A percentile compares a stretch with the other conserved stretches of the same genome.
Conservation (phyloP, 2,797 vertebrate species). For the Sebastes glaucus region DNA sequence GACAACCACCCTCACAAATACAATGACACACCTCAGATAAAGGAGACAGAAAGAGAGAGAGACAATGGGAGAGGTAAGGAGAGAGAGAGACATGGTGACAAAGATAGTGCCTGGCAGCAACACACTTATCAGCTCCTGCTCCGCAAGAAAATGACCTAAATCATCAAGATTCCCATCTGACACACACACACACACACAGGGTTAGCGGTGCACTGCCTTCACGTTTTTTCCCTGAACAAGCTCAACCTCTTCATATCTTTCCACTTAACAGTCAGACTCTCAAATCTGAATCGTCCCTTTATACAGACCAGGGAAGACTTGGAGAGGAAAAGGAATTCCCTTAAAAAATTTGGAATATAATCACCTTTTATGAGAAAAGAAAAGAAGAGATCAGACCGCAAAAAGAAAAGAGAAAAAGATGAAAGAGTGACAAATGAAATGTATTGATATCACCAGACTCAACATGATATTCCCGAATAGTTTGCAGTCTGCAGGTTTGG, state of each 20-base stretch:
- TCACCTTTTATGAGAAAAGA: background rate
- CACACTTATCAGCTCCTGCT: conserved; percentile 79
- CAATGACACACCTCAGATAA: conserved; percentile 68
- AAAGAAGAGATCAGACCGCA: background rate
- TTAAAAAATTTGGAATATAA: background rate
- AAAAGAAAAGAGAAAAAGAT: background rate
- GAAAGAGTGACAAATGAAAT: background rate
- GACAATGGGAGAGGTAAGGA: conserved; percentile 29
- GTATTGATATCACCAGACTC: conserved; percentile 23
- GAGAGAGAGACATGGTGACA: conserved; percentile 71
- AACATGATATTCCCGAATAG: conserved; percentile 28
- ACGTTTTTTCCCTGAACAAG: conserved; percentile 39
- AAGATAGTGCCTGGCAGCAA: conserved; percentile 78
- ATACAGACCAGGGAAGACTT: background rate
- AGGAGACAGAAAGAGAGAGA: conserved; percentile 53
- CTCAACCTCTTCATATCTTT: conserved; percentile 52
- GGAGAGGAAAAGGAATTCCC: background rate
- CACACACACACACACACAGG: conserved; percentile 43
- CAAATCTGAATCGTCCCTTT: conserved; percentile 20
- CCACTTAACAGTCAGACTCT: conserved; percentile 35
- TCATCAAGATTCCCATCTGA: conserved; percentile 84
- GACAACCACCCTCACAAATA: conserved; percentile 62
- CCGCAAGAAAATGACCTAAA: conserved; percentile 81
- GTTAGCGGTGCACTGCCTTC: conserved; percentile 14
- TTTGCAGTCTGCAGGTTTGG: conserved; percentile 32